Base-by-base conservation (phyloP, 2,113 vertebrate species). In the Ptilonorhynchus violaceus region DNA sequence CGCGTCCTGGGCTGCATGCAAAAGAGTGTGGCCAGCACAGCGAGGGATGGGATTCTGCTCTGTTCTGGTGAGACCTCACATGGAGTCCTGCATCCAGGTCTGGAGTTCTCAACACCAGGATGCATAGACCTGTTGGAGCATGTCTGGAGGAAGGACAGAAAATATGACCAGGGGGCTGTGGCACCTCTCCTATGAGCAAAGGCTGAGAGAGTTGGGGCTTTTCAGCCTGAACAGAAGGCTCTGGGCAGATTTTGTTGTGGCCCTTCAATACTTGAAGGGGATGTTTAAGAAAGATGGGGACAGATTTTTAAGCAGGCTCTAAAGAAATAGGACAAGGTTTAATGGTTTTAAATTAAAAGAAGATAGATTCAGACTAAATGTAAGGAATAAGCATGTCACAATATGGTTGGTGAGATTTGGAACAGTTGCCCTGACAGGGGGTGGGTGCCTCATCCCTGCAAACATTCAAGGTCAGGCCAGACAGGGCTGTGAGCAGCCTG, bases 51-150 rank as follows among this genome's bases (percentile, higher is more conserved):
- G 8, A 35, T 60, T 76, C 18, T 6, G 3, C 27, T 75, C 18
- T 0, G 2, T 15, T 28, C 19, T 50, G 9, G 6, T 73, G 15
- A 68, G 9, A 42, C 2, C 6, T 13, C 23, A 41, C 3, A 18
- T 24, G 30, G 9, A 75, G 24, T 21, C 15, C 4, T 56, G 25
- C 3, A 1, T 69, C 15, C 11, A 23, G 5, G 1, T 64, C 42
- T 77, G 44, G 22, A 55, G 7, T 17, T 53, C 16, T 58, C 59
- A 73, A 11, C 10, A 49, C 5, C 30, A 4, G 3, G n/a, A 62
- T 42, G 22, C 10, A 19, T 5, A 17, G 11, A 22, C 10, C 16
- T 37, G 2, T 62, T 42, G 13, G 27, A 39, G 1, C 0, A 0
- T 0, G 7, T 39, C 13, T 42, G 11, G 22, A 42, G 7, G 4